Percentiles rank a stretch among this genome's conserved stretches.
Evolutionary conservation across 1,140 invertebrate genomes (phyloP).

Genomic region (Pinna nobilis): DNA sequence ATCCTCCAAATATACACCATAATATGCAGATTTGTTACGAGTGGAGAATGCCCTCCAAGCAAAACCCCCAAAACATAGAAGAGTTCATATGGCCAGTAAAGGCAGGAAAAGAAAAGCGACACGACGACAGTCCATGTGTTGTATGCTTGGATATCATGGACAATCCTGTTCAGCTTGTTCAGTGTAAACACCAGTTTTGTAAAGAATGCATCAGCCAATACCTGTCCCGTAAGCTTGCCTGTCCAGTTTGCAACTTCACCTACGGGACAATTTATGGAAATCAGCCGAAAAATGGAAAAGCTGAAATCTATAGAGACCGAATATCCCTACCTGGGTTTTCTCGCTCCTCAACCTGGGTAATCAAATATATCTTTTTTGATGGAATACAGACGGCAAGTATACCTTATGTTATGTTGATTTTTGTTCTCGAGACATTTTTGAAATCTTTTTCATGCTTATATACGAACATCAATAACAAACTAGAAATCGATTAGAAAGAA

Average conservation of each 20-base stretch:
- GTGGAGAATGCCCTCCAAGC: neutral
- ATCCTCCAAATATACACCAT: neutral
- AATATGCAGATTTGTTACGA: neutral
- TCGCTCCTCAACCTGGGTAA: slow-evolving; percentile 40
- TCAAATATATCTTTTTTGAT: slow-evolving; percentile 52
- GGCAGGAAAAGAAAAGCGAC: neutral
- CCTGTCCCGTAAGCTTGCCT: slow-evolving; percentile 41
- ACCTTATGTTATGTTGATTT: too few species aligned
- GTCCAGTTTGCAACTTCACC: slow-evolving; percentile 56
- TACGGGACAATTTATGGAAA: slow-evolving; percentile 57
- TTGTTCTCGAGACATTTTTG: too few species aligned
- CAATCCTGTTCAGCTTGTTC: slow-evolving; percentile 34
- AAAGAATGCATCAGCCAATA: slow-evolving; percentile 46
- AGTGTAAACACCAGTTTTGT: slow-evolving; percentile 56
- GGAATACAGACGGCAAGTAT: slow-evolving; percentile 58
- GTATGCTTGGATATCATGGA: slow-evolving; percentile 34
- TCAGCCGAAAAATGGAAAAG: slow-evolving; percentile 52
- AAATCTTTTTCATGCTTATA: too few species aligned
- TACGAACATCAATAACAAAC: too few species aligned
- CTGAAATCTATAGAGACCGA: neutral
- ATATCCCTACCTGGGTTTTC: slow-evolving; percentile 46
- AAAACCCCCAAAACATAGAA: neutral
- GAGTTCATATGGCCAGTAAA: neutral
- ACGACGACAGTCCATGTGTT: slow-evolving; percentile 4
- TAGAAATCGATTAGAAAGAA: too few species aligned